Evolutionary conservation across 2,888 invertebrate species (phyloP), one percentile per base, ranked within the genome.

Genomic region (Platypus cylindrus): DNA sequence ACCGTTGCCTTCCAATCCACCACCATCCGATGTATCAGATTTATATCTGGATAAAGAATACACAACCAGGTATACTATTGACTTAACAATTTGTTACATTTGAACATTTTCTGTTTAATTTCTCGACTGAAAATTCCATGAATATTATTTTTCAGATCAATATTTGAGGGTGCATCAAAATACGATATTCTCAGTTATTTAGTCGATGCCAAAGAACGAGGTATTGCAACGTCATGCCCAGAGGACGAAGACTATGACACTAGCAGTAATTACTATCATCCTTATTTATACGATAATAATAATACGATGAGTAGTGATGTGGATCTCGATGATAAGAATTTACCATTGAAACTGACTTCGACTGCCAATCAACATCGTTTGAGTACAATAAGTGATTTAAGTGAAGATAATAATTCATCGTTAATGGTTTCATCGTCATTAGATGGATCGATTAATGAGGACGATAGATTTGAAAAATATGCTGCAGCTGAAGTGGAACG

Each of bases 101-200:
- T 14, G 11, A 26, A 9, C 7, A 7, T 26, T 20, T 20, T 20
- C 9, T 20, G 22, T 7, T 20, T 20, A 20, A n/a, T n/a, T n/a
- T n/a, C n/a, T n/a, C n/a, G n/a, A n/a, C n/a, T n/a, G n/a, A n/a
- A n/a, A n/a, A 27, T 23, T 12, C 25, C 17, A 17, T 38, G 12
- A n/a, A 14, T 13, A 17, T 32, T 18, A 29, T 34, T 13, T 52
- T 53, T 27, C 37, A 62, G 62, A 45, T 78, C 78, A 30, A 79
- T 79, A 54, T 80, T 84, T 63, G 75, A 80, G 63, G 78, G 84
- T 32, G 82, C 82, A 38, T 84, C 86, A 9, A 87, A 87, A 58
- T 86, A 87, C 52, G 89, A 91, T 53, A 84, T 91, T 50, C 67
- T 91, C 32, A 86, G 83, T 40, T 90, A 89, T 54, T 66, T 91